Evolutionary conservation across 2,113 vertebrate genomes (phyloP), one percentile per base, ranked within the genome.

Genomic region (Thymallus thymallus): DNA sequence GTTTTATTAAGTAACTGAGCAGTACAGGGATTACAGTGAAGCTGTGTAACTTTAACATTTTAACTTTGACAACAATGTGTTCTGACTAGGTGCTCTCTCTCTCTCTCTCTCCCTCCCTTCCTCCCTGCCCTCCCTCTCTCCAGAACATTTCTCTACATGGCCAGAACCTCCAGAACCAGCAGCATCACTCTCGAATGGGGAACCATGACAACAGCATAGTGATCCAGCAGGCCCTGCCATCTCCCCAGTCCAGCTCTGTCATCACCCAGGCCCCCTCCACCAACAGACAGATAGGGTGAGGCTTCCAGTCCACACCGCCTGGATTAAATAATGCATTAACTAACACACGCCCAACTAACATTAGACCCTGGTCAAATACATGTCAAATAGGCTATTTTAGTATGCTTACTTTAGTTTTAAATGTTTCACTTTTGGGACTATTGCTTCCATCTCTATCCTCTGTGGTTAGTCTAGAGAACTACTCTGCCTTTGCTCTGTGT

Each of bases 231-330:
- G 95, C 96, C 76, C 94, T 98, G 92, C 97, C 98, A 0, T 99
- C 97, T 0, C 98, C 98, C 0, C 97, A 98, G 88, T 98, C 97
- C 92, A 98, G 96, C 89, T 98, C 98, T 0, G 98, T 99, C 90
- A 99, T 98, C 86, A 99, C 98, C 5, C 98, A 99, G 92, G 98
- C 98, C 83, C 98, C 98, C 88, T 98, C 98, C 81, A 98, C 98
- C 80, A 99, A 99, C 84, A 94, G 98, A 78, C 98, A 98, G 92
- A 98, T 98, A 14, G 97, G 98, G 98, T 98, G 93, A 97, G 95
- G 88, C n/a, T 22, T 60, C 48, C 12, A 16, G 46, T 20, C 24
- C 14, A 6, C 60, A 51, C 1, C 10, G 20, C 23, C 22, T 0
- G 0, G 69, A 46, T 13, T 69, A 41, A 51, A 13, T 14, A 51